A percentile compares a stretch with the other conserved stretches of the same genome.
These are phyloP conservation scores for Eilema griseolum DNA, from an alignment of 2,888 invertebrate species.

Conservation along the genomic window DNA sequence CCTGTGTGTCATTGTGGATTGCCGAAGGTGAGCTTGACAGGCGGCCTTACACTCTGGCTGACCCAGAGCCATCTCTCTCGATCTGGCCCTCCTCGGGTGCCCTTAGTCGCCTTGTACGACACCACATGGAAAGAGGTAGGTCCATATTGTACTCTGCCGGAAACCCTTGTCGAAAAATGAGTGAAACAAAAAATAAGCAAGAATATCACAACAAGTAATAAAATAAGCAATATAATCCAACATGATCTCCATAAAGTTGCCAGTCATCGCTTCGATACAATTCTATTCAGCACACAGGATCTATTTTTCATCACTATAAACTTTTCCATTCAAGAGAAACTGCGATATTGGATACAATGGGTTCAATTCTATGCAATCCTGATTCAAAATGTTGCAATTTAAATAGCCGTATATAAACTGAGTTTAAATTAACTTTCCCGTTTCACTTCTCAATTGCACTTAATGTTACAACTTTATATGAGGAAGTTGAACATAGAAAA, in stretches of 20 bases:
- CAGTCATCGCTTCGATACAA: conserved; percentile 6
- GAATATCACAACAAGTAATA: not conserved
- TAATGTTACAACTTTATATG: conserved; percentile 52
- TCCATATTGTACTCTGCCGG: no score
- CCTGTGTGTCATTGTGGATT: no score
- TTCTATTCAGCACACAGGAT: conserved; percentile 2
- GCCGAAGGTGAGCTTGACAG: no score
- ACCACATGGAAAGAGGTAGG: no score
- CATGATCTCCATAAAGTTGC: not conserved
- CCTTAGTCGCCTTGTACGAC: no score
- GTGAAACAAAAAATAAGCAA: not conserved
- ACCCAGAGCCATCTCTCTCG: no score
- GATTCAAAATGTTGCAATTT: conserved; percentile 41
- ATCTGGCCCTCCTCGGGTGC: no score
- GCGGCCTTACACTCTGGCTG: no score
- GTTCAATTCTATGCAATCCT: conserved; percentile 26
- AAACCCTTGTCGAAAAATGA: not conserved
- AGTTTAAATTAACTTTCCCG: conserved; percentile 63
- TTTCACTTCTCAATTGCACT: conserved; percentile 38
- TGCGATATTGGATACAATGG: conserved; percentile 32
- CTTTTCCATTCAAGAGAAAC: conserved; percentile 25
- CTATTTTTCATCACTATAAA: conserved; percentile 16
- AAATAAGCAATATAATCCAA: conserved; percentile 2
- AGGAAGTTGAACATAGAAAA: conserved; percentile 36
- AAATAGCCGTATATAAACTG: conserved; percentile 48